phyloP scores from a whole-genome alignment of 2,113 vertebrate genomes.

The Aspidoscelis tigris region DNA sequence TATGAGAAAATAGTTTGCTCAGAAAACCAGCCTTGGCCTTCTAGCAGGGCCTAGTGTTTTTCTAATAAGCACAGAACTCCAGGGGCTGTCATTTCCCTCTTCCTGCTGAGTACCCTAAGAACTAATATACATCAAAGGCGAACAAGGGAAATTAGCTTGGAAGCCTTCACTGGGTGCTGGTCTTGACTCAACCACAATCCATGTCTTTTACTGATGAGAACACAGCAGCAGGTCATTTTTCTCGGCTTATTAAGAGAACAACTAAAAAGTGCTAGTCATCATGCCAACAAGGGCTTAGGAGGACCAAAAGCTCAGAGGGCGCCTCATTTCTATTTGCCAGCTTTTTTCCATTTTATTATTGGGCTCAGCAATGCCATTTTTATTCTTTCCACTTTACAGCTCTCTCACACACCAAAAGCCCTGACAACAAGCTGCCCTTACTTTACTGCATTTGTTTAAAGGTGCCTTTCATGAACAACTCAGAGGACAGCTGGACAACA shows the following conservation, averaged over 20 bases:
- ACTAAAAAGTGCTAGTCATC: background rate
- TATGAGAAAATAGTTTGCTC: background rate
- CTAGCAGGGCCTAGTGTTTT: conserved; percentile 14
- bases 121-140: background rate
- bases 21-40: background rate
- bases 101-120: background rate
- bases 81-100: accelerated
- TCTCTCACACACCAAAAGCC: background rate
- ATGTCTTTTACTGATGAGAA: conserved; percentile 34
- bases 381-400: too few relatives aligned
- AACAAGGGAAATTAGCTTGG: conserved; percentile 2
- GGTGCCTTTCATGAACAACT: too few relatives aligned
- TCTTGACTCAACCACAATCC: conserved; percentile 38
- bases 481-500: too few relatives aligned
- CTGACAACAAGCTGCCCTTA: background rate
- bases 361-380: background rate
- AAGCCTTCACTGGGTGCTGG: conserved; percentile 13
- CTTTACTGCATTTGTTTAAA: background rate
- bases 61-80: conserved; percentile 7
- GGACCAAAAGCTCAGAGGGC: background rate
- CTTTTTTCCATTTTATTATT: conserved; percentile 4
- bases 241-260: background rate
- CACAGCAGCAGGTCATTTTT: conserved; percentile 29
- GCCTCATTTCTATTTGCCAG: conserved; percentile 21
- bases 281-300: background rate